Evolutionary conservation across 2,888 invertebrate species (phyloP).

Genomic region (Ectobius pallidus): DNA sequence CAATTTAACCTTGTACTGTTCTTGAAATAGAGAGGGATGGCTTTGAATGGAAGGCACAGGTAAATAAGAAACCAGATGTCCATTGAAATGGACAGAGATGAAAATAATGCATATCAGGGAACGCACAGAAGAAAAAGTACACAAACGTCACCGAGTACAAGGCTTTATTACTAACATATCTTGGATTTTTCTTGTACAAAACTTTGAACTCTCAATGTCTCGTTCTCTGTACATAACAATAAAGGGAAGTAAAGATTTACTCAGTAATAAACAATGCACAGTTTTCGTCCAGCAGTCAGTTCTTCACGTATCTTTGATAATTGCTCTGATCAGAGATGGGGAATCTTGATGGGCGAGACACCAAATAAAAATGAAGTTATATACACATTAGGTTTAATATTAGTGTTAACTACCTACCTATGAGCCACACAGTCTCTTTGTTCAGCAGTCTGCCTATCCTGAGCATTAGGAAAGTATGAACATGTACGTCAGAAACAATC

Average conservation of each 20-base stretch:
- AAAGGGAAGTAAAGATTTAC: slow-evolving; percentile 29
- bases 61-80: too few relatives aligned
- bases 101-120: too few relatives aligned
- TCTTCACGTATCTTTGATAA: background rate
- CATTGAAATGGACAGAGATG: too few relatives aligned
- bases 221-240: slow-evolving; percentile 38
- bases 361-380: slow-evolving; percentile 24
- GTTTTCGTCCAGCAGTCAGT: slow-evolving; percentile 33
- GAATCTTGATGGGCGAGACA: slow-evolving; percentile 31
- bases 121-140: too few relatives aligned
- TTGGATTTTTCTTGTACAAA: slow-evolving; percentile 42
- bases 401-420: slow-evolving; percentile 23
- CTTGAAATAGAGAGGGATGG: too few relatives aligned
- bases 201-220: slow-evolving; percentile 38
- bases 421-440: slow-evolving; percentile 27
- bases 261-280: slow-evolving; percentile 30
- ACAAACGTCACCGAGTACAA: slow-evolving; percentile 41
- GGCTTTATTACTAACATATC: slow-evolving; percentile 43
- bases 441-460: slow-evolving; percentile 25
- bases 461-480: slow-evolving; percentile 32
- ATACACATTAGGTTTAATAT: background rate
- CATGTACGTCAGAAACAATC: slow-evolving; percentile 32
- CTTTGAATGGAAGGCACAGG: too few relatives aligned
- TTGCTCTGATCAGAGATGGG: background rate
- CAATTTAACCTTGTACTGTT: too few relatives aligned